phyloP scores from a whole-genome alignment of 2,797 vertebrate species.

The Channa striata region DNA sequence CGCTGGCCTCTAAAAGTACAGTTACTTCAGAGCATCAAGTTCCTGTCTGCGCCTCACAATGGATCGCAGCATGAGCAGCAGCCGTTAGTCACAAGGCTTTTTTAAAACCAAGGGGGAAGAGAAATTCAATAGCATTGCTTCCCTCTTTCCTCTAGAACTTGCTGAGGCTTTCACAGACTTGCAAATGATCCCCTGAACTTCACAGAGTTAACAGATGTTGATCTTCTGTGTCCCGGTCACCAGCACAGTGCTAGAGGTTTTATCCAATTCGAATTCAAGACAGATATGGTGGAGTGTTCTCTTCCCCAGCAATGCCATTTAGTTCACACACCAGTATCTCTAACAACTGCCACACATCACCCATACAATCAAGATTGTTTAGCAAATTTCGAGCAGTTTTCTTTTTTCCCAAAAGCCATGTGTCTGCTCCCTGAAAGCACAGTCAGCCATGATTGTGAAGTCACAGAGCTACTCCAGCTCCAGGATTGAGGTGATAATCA shows the following conservation, averaged over 20 bases:
- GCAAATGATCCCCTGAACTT: constrained; percentile 39
- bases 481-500: constrained; percentile 35
- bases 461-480: constrained; percentile 20
- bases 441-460: constrained; percentile 24
- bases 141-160: constrained; percentile 14
- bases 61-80: background rate
- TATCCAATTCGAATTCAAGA: too few relatives aligned
- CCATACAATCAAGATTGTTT: background rate
- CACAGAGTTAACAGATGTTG: constrained; percentile 8
- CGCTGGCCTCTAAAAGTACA: constrained; percentile 27
- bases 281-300: constrained; percentile 26
- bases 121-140: constrained; percentile 1
- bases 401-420: background rate
- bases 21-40: constrained; percentile 5
- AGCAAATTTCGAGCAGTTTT: background rate
- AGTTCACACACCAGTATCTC: background rate
- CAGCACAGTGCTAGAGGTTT: background rate
- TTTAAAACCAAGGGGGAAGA: background rate
- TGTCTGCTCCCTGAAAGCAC: constrained; percentile 9
- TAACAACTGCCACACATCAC: constrained; percentile 5
- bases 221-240: constrained; percentile 17
- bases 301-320: constrained; percentile 1
- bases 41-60: constrained; percentile 31
- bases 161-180: constrained; percentile 30
- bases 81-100: background rate